Base-by-base conservation (phyloP, 2,113 vertebrate species). In the Oceanites oceanicus region DNA sequence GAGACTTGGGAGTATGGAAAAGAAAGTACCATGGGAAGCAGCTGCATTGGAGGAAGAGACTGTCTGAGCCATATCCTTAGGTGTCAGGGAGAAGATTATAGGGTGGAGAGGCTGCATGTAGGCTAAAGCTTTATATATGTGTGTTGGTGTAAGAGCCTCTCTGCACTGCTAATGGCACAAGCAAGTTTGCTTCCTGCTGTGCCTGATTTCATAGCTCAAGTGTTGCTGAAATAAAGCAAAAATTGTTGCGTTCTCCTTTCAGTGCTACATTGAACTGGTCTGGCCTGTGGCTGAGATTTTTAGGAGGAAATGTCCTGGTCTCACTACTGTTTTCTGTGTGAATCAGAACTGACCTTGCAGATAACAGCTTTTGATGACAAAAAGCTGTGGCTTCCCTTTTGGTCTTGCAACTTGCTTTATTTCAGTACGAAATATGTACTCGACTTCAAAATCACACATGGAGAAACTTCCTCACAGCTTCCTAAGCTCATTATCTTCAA, bases 181-280 rank as follows among this genome's bases (percentile, higher is more conserved):
- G 58, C 58, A 67, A 70, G 44, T 86, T 90, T 94, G 63, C 76
- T 91, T 95, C 79, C 63, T 86, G 75, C 68, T 86, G 47, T 62
- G 92, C 44, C 42, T 86, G 58, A 68, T 73, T 92, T 86, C 50
- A 76, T 44, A 79, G 62, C 25, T 83, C 50, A 50, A 86, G 59
- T 52, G 36, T 42, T 74, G 47, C 86, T 88, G 85, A 97, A 95
- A 95, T 90, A 86, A 90, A 83, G 55, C 38, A 70, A 88, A 36
- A 62, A 88, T 45, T n/a, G 30, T 52, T 75, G 49, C 0, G 0
- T 80, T 86, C 82, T 90, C 14, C 50, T 88, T 90, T 83, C 1
- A 2, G 59, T 80, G 75, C 32, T 75, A 55, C 32, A 50, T 0
- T 70, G 47, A 92, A 74, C 38, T 52, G 55, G 27, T 63, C 40